Evolutionary conservation across 2,888 invertebrate species (phyloP).

Genomic region (Calephelis perditalis): DNA sequence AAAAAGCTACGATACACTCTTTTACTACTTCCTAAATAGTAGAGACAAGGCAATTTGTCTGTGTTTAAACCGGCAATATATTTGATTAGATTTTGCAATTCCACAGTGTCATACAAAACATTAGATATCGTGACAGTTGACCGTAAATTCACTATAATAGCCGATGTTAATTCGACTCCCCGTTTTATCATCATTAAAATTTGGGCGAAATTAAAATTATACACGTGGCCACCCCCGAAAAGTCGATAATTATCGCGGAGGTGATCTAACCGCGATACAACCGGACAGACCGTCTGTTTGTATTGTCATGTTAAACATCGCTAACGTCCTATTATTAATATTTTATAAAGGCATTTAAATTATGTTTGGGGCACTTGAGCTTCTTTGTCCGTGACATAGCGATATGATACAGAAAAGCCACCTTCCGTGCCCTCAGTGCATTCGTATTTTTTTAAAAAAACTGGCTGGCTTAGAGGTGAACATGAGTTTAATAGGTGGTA

Average conservation of each 20-base stretch:
- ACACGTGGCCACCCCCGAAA: constrained; percentile 34
- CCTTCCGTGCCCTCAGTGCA: no score
- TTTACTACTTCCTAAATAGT: no score
- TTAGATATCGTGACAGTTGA: not conserved
- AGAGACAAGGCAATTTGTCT: no score
- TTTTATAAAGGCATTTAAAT: no score
- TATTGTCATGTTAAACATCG: constrained; percentile 11
- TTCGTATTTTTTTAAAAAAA: no score
- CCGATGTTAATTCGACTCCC: constrained; percentile 6
- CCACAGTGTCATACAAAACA: no score
- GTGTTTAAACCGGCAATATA: no score
- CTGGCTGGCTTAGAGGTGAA: no score
- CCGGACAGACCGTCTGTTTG: constrained; percentile 29
- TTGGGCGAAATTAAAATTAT: constrained; percentile 33
- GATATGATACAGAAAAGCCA: no score
- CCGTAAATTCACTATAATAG: constrained; percentile 3
- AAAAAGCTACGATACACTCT: no score
- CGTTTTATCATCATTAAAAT: constrained; percentile 38
- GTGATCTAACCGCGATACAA: constrained; percentile 60
- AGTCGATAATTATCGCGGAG: constrained; percentile 40
- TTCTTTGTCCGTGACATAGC: not conserved
- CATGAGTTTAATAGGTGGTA: no score
- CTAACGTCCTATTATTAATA: not conserved
- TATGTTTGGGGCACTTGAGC: not conserved
- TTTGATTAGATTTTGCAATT: no score